Evolutionary conservation across 2,113 vertebrate species (phyloP).

Genomic region (Turdus rufiventris): DNA sequence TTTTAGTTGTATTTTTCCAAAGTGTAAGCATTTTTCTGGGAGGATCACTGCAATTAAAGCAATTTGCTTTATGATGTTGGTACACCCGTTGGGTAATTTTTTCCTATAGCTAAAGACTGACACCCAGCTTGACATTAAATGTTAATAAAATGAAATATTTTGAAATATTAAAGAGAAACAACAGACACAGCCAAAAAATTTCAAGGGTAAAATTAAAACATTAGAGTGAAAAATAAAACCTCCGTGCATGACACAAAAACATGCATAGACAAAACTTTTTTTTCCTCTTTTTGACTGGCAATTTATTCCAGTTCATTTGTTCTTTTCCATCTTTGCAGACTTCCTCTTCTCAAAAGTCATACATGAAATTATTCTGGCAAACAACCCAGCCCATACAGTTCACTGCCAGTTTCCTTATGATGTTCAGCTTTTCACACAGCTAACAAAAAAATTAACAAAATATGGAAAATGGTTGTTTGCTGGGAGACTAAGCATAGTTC

Average conservation of each 20-base stretch:
- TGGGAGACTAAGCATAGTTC: background rate
- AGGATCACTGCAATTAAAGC: background rate
- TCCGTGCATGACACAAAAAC: background rate
- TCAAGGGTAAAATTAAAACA: background rate
- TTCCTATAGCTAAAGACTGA: background rate
- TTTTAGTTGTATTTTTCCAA: background rate
- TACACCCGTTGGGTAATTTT: background rate
- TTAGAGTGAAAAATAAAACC: background rate
- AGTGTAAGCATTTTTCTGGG: background rate
- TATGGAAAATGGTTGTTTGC: background rate
- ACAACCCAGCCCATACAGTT: background rate
- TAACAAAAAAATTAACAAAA: background rate
- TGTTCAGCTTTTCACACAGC: background rate
- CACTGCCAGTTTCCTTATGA: background rate
- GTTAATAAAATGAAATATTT: background rate
- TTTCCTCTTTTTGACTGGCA: background rate
- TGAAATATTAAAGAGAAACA: background rate
- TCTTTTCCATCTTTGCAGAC: background rate
- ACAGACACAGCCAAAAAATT: background rate
- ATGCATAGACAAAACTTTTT: background rate
- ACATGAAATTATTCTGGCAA: constrained; percentile 21
- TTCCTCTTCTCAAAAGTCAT: background rate
- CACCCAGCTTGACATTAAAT: background rate
- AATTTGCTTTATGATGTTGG: background rate
- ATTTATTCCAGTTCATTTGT: background rate